Conservation (phyloP, 1,140 invertebrate genomes). For the Pseudomyrmex flavicornis region DNA sequence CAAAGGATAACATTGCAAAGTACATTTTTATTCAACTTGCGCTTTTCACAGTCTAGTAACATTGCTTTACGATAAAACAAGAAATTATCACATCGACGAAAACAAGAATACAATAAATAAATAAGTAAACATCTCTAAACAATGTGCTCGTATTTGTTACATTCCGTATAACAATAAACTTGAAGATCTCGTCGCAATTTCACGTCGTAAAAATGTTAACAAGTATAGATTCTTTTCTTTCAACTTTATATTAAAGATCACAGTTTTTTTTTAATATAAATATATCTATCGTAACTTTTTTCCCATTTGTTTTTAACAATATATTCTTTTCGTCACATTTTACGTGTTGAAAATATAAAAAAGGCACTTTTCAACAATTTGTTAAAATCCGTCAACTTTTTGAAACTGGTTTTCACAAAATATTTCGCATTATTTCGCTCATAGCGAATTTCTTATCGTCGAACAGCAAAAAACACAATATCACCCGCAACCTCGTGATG, state of each 20-base stretch:
- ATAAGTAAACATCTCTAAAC: slow-evolving; percentile 26
- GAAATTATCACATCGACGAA: slow-evolving; percentile 13
- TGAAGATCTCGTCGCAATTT: too few relatives aligned
- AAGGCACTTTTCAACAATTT: slow-evolving; percentile 42
- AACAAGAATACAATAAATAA: slow-evolving; percentile 18
- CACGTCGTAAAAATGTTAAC: too few relatives aligned
- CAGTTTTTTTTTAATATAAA: slow-evolving; percentile 11
- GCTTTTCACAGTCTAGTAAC: slow-evolving; percentile 3
- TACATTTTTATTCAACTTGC: slow-evolving; percentile 26
- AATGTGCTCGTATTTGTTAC: slow-evolving; percentile 14
- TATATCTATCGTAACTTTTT: slow-evolving; percentile 1
- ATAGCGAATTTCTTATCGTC: slow-evolving; percentile 37
- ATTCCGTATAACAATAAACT: background rate
- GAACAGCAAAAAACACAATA: slow-evolving; percentile 46
- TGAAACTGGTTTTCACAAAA: slow-evolving; percentile 18
- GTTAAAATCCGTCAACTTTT: background rate
- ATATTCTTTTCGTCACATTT: background rate
- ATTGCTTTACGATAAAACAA: slow-evolving; percentile 7
- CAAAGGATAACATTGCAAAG: too few relatives aligned
- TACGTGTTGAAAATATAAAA: slow-evolving; percentile 14
- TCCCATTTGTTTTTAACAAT: background rate
- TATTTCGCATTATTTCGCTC: slow-evolving; percentile 39
- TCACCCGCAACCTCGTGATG: slow-evolving; percentile 35
- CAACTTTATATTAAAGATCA: background rate
- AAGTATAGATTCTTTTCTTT: background rate